Conservation (phyloP, 2,888 invertebrate species). For the Tinea semifulvella region DNA sequence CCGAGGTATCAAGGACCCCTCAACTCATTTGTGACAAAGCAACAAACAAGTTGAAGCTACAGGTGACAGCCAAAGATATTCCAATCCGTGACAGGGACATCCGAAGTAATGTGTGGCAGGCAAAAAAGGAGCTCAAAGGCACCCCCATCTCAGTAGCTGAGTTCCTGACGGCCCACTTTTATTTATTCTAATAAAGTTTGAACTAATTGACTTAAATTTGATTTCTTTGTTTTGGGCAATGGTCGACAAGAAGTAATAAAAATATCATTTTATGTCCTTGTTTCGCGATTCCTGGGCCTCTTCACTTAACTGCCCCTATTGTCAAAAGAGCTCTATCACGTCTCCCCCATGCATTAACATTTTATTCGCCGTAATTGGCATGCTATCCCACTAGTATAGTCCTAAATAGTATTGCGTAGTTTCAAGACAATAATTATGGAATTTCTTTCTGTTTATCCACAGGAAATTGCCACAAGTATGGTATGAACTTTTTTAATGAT, state of each 20-base stretch:
- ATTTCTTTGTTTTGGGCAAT: no score
- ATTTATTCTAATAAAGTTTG: no score
- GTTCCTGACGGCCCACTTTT: no score
- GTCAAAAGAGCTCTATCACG: constrained; percentile 21
- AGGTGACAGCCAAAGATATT: no score
- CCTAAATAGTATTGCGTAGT: constrained; percentile 20
- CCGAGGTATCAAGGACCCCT: no score
- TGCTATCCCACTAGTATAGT: constrained; percentile 21
- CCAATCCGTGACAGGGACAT: no score
- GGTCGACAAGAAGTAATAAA: not conserved
- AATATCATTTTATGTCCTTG: constrained; percentile 19
- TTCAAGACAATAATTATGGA: constrained; percentile 16
- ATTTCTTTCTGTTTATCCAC: constrained; percentile 19
- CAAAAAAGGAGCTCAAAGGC: no score
- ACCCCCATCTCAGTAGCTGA: no score
- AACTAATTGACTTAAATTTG: no score
- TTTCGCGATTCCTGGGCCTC: constrained; percentile 23
- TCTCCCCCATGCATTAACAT: constrained; percentile 21
- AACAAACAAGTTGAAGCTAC: no score
- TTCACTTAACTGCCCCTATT: constrained; percentile 22
- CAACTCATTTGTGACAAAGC: no score
- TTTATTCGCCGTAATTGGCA: constrained; percentile 22
- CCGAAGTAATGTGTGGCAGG: no score
- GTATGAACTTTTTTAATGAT: constrained; percentile 13
- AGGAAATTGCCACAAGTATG: constrained; percentile 17